These are phyloP conservation scores for Lingula anatina DNA, from an alignment of 2,888 invertebrate genomes.

Conservation along the genomic window DNA sequence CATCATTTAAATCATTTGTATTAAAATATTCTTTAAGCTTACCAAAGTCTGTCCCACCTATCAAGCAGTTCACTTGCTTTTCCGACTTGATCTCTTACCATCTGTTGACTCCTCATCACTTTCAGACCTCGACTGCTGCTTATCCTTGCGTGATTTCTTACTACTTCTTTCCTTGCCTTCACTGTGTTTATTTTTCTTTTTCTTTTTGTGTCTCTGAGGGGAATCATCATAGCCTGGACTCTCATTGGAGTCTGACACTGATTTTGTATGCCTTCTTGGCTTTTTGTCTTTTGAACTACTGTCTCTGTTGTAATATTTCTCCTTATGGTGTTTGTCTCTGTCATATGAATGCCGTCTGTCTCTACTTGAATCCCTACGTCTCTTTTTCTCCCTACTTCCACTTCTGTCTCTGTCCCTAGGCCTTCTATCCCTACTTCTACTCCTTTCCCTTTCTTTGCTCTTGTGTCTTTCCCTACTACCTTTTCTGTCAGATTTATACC, in stretches of 20 bases:
- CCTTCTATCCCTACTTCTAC: constrained; percentile 4
- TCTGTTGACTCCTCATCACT: constrained; percentile 27
- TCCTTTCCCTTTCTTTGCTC: constrained; percentile 6
- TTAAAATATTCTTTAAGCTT: no score
- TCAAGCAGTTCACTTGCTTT: no score
- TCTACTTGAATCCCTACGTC: no score
- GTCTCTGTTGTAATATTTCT: not conserved
- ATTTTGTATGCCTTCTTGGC: no score
- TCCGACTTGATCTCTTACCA: constrained; percentile 50
- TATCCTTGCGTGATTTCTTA: constrained; percentile 7
- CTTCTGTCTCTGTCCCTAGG: constrained; percentile 9
- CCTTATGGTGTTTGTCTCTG: not conserved
- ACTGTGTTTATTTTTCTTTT: no score
- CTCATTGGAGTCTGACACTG: no score
- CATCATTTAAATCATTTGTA: no score
- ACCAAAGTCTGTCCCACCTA: no score
- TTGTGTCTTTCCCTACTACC: constrained; percentile 15
- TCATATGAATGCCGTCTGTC: not conserved
- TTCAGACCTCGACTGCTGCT: constrained; percentile 16
- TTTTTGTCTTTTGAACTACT: no score
- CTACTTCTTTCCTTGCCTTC: constrained; percentile 10
- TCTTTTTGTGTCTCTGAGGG: no score
- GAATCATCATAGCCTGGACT: no score
- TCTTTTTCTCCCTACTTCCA: constrained; percentile 8
- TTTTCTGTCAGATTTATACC: constrained; percentile 10